Evolutionary conservation across 1,140 invertebrate species (phyloP).

Genomic region (Philotrypesis tridentata): DNA sequence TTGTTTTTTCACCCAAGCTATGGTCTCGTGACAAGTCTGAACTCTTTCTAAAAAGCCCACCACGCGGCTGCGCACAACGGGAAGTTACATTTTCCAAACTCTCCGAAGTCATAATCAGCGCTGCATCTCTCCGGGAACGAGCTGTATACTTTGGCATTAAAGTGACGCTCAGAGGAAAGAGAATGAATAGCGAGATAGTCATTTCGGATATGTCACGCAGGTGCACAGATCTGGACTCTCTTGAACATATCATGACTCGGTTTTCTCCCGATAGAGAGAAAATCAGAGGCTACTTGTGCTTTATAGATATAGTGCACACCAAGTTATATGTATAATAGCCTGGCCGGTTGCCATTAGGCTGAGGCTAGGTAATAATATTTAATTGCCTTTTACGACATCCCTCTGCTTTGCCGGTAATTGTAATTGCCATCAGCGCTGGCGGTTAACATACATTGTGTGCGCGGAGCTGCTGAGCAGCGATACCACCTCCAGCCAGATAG

Average conservation of each 20-base stretch:
- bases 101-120: neutral
- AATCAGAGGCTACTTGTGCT: neutral
- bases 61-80: too few species aligned
- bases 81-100: neutral
- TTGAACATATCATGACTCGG: neutral
- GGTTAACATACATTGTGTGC: constrained; percentile 53
- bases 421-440: constrained; percentile 64
- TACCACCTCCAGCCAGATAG: neutral
- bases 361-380: constrained; percentile 70
- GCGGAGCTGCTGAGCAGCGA: neutral
- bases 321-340: neutral
- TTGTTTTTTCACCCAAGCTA: too few species aligned
- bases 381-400: constrained; percentile 73
- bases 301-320: too few species aligned
- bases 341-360: neutral
- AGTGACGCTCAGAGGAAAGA: neutral
- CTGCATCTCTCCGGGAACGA: neutral
- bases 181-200: neutral
- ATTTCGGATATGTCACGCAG: neutral
- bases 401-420: constrained; percentile 68
- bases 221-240: neutral
- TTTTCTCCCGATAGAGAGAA: neutral
- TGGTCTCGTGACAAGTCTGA: neutral
- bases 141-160: neutral
- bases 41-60: neutral